These are phyloP conservation scores for Nannoperca obscura DNA, from an alignment of 2,797 vertebrate species.

Conservation along the genomic window DNA sequence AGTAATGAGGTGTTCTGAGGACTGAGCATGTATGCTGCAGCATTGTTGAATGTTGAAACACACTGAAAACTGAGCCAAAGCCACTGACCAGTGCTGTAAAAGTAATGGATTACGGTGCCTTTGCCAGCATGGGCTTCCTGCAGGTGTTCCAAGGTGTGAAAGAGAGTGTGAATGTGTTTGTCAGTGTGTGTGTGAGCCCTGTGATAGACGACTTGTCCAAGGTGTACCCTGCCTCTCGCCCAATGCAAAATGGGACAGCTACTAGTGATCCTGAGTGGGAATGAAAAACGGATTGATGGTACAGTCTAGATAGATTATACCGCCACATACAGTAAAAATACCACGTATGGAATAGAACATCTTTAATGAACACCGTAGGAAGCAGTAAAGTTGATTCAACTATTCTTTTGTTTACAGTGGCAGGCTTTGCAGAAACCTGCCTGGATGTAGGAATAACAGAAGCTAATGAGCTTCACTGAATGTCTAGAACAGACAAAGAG, in stretches of 20 bases:
- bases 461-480: conserved; percentile 13
- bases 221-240: not conserved
- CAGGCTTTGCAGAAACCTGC: not conserved
- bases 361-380: not conserved
- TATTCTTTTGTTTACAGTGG: conserved; percentile 11
- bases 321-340: not conserved
- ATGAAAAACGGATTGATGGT: not conserved
- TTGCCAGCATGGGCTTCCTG: not conserved
- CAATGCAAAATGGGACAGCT: not conserved
- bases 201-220: not conserved
- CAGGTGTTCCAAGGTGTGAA: not conserved
- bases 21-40: not conserved
- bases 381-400: not conserved
- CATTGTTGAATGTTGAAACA: not conserved
- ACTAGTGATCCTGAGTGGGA: not conserved
- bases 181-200: not conserved
- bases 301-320: not conserved
- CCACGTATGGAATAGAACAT: not conserved
- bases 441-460: not conserved
- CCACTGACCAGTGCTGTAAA: not conserved
- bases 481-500: not conserved
- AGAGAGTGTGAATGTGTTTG: conserved; percentile 11
- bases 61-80: not conserved
- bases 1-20: not conserved
- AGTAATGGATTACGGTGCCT: not conserved